A percentile compares a stretch with the other conserved stretches of the same genome.
Conservation (phyloP, 2,888 invertebrate genomes). For the Chromoteleia sp. region DNA sequence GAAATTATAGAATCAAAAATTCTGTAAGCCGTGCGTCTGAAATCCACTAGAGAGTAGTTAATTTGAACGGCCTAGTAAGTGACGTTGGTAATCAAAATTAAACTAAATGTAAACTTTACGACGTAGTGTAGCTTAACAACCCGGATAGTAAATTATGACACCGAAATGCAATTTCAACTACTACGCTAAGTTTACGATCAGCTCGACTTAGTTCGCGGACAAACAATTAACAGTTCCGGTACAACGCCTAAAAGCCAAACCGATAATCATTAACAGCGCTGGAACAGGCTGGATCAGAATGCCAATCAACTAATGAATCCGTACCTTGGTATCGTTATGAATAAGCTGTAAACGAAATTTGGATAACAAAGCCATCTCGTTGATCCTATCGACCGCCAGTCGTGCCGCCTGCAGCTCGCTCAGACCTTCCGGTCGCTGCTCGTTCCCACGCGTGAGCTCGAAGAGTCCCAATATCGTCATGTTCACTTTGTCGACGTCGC, state of each 20-base stretch:
- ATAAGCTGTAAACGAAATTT: conserved; percentile 91
- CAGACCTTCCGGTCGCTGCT: conserved; percentile 88
- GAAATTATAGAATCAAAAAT: no score
- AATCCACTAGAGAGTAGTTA: no score
- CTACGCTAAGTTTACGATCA: neutral
- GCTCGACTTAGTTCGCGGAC: neutral
- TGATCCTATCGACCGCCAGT: conserved; percentile 92
- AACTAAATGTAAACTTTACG: neutral
- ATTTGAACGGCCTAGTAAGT: no score
- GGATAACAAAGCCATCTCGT: conserved; percentile 88
- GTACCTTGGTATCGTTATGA: conserved; percentile 94
- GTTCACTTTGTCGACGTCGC: conserved; percentile 82
- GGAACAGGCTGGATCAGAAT: conserved; percentile 6
- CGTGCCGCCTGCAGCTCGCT: conserved; percentile 92
- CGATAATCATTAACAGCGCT: neutral
- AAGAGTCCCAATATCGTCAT: conserved; percentile 92
- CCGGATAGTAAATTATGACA: neutral
- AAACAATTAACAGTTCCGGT: neutral
- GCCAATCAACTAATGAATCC: conserved; percentile 66
- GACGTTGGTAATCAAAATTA: no score
- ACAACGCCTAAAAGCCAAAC: neutral
- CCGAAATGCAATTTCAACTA: neutral
- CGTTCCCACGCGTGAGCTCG: conserved; percentile 89
- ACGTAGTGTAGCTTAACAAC: neutral
- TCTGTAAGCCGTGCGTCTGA: no score